These are phyloP conservation scores for Diglossa brunneiventris DNA, from an alignment of 2,113 vertebrate genomes.

Conservation along the genomic window DNA sequence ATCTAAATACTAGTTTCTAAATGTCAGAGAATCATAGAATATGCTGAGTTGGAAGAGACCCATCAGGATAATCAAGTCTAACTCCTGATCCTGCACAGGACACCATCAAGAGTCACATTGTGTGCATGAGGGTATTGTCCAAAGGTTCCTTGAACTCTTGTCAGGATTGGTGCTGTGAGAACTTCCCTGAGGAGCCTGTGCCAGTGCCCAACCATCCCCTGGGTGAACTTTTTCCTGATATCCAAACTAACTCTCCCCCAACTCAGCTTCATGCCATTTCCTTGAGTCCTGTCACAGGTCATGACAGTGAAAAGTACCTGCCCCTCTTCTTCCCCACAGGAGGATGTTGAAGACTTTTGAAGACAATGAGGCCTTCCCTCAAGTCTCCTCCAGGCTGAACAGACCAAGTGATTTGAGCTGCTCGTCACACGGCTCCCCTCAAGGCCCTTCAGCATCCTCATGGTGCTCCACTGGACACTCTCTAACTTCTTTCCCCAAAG, in stretches of 20 bases:
- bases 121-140: not conserved
- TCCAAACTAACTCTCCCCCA: not conserved
- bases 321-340: not conserved
- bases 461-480: not conserved
- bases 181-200: not conserved
- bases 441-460: not conserved
- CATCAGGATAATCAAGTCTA: not conserved
- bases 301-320: not conserved
- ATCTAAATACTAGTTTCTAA: not conserved
- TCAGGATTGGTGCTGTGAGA: not conserved
- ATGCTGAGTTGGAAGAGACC: not conserved
- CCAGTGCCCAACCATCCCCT: not conserved
- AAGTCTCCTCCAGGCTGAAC: not conserved
- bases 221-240: not conserved
- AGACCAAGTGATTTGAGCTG: not conserved
- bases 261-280: not conserved
- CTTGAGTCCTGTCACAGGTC: not conserved
- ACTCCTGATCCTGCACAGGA: not conserved
- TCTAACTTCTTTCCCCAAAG: not conserved
- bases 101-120: accelerated
- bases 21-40: not conserved
- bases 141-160: not conserved
- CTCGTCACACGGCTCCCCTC: not conserved
- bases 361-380: not conserved
- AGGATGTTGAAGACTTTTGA: not conserved